These are phyloP conservation scores for Coboldia fuscipes DNA, from an alignment of 1,140 invertebrate species.

Conservation along the genomic window DNA sequence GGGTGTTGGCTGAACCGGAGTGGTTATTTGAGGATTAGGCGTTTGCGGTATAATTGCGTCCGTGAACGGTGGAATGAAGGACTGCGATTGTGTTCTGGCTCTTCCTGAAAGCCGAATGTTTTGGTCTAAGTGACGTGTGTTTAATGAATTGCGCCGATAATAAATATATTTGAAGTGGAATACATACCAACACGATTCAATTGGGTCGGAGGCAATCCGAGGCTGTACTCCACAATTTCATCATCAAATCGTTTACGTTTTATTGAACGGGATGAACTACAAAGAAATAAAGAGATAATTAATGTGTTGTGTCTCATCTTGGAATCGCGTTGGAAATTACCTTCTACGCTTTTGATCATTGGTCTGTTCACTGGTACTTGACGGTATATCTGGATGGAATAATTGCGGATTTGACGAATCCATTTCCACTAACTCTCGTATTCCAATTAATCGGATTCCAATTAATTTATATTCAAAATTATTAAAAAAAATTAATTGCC, in stretches of 20 bases:
- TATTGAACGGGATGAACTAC: slow-evolving; percentile 76
- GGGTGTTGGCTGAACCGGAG: slow-evolving; percentile 12
- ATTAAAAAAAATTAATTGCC: too few relatives aligned
- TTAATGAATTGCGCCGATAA: slow-evolving; percentile 21
- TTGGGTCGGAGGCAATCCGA: slow-evolving; percentile 37
- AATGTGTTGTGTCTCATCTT: too few relatives aligned
- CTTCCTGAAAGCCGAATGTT: slow-evolving; percentile 10
- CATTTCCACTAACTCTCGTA: too few relatives aligned
- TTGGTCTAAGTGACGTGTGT: slow-evolving; percentile 21
- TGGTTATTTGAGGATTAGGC: slow-evolving; percentile 17
- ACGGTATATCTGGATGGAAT: too few relatives aligned
- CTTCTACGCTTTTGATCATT: too few relatives aligned
- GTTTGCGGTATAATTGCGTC: slow-evolving; percentile 13
- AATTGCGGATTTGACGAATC: too few relatives aligned
- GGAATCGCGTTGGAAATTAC: too few relatives aligned
- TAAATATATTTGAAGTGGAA: slow-evolving; percentile 12
- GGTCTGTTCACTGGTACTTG: too few relatives aligned
- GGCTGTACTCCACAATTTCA: slow-evolving; percentile 77
- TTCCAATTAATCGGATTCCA: too few relatives aligned
- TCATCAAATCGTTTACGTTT: slow-evolving; percentile 93
- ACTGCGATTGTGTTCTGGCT: slow-evolving; percentile 15
- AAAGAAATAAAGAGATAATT: slow-evolving; percentile 6
- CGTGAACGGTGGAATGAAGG: slow-evolving; percentile 20
- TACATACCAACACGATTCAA: slow-evolving; percentile 24
- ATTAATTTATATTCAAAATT: too few relatives aligned